Conservation (phyloP, 2,797 vertebrate species). For the Pelochelys cantorii region DNA sequence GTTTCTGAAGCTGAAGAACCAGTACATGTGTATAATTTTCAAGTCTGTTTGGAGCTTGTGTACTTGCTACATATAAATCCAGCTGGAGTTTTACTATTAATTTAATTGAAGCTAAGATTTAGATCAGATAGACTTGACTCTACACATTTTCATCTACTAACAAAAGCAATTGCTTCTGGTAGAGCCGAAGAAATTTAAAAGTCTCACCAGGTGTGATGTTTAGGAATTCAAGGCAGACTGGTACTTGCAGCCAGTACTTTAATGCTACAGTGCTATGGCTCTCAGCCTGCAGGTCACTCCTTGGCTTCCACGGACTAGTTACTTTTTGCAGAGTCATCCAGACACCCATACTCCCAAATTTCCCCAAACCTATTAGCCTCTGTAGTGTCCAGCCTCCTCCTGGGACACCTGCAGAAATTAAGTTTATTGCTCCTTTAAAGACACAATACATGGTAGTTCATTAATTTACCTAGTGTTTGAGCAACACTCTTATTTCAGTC, state of each 20-base stretch:
- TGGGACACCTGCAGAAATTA: not conserved
- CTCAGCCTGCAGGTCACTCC: not conserved
- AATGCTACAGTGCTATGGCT: not conserved
- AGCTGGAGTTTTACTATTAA: not conserved
- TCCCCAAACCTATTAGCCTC: not conserved
- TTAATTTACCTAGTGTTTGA: not conserved
- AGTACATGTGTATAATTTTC: not conserved
- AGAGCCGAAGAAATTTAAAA: not conserved
- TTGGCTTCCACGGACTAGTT: not conserved
- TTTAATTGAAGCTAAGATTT: not conserved
- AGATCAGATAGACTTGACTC: accelerated
- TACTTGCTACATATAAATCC: not conserved
- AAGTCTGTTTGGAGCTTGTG: not conserved
- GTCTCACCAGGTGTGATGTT: not conserved
- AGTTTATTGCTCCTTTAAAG: not conserved
- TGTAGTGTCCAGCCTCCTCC: not conserved
- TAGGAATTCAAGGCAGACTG: not conserved
- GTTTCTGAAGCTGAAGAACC: not conserved
- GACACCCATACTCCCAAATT: not conserved
- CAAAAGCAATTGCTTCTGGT: accelerated
- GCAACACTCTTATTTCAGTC: not conserved
- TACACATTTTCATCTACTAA: not conserved
- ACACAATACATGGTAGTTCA: not conserved
- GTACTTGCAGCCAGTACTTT: not conserved
- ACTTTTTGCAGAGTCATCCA: not conserved